phyloP scores from a whole-genome alignment of 1,140 invertebrate species.

The Caenorhabditis inopinata region DNA sequence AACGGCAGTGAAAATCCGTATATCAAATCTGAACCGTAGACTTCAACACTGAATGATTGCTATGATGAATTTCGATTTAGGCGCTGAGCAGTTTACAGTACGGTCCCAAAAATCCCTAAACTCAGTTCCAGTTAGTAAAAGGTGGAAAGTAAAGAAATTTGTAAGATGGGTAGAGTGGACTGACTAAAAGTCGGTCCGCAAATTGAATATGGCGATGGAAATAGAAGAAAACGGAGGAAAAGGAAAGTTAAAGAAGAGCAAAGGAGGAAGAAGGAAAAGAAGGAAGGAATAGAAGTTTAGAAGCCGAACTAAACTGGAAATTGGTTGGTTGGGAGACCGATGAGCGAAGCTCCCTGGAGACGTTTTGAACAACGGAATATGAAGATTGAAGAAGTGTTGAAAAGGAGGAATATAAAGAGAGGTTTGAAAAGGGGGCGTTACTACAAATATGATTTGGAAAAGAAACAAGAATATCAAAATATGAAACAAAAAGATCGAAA shows the following conservation, averaged over 20 bases:
- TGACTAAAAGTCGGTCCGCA: constrained; percentile 17
- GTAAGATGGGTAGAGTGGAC: not conserved
- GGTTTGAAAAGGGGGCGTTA: too few species aligned
- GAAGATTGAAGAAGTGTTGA: constrained; percentile 31
- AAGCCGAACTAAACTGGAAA: constrained; percentile 10
- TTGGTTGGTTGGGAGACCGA: constrained; percentile 33
- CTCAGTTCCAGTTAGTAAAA: too few species aligned
- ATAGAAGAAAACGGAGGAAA: not conserved
- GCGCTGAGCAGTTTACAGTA: too few species aligned
- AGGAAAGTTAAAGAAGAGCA: not conserved
- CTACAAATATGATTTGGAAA: constrained; percentile 11
- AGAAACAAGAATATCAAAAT: not conserved
- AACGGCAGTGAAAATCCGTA: too few species aligned
- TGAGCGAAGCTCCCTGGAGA: constrained; percentile 20
- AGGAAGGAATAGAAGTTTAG: not conserved
- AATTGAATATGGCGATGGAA: constrained; percentile 26
- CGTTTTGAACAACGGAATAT: constrained; percentile 10
- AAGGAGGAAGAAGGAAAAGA: constrained; percentile 7
- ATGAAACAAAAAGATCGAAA: not conserved
- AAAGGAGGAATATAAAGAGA: not conserved
- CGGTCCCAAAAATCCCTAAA: too few species aligned
- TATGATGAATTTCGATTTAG: too few species aligned
- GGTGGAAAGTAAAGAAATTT: not conserved
- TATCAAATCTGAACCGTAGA: too few species aligned
- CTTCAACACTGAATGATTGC: too few species aligned